Evolutionary conservation across 1,140 invertebrate genomes (phyloP), one percentile per base, ranked within the genome.

Genomic region (Meloidogyne floridensis): DNA sequence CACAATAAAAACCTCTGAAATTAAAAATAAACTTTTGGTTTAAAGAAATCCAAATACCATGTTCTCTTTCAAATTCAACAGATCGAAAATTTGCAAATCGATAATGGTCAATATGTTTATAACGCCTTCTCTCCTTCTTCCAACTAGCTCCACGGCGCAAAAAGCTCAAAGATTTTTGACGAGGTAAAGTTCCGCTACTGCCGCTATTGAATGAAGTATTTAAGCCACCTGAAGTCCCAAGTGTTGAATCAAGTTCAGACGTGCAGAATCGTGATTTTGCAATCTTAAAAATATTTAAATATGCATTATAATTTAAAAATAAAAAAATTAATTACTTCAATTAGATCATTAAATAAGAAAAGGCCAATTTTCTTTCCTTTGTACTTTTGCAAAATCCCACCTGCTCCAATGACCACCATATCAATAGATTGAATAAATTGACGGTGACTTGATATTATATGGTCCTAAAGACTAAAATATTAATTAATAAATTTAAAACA

Each of bases 341-440:
- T 79, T 15, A 85, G 72, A 70, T 84, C 83, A 78, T 84, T 85
- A 54, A 84, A 84, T 47, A 84, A 43, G 43, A 84, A 85, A 18
- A 84, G 56, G n/a, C 73, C 70, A 4, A 84, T 72, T 13, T 47
- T 84, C 70, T 75, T 75, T n/a, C 80, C 80, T 51, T 86, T 86
- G 59, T 81, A 78, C 51, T 86, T 80, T 3, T 77, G 73, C n/a
- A 86, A 74, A 53, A 78, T 54, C 2, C 83, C 83, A 20, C 78
- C 83, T n/a, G 84, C 83, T 20, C 53, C 76, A 15, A 84, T 13
- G 5, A 80, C 83, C 32, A 83, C 69, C 7, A 84, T 70, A 59
- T 85, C 83, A 72, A 84, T 77, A 42, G 71, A 56, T 69, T 82
- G 78, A 15, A 82, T 20, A 72, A 83, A 86, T 56, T 82, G 65